Evolutionary conservation across 2,888 invertebrate genomes (phyloP), one percentile per base, ranked within the genome.

Genomic region (Protonemura montana): DNA sequence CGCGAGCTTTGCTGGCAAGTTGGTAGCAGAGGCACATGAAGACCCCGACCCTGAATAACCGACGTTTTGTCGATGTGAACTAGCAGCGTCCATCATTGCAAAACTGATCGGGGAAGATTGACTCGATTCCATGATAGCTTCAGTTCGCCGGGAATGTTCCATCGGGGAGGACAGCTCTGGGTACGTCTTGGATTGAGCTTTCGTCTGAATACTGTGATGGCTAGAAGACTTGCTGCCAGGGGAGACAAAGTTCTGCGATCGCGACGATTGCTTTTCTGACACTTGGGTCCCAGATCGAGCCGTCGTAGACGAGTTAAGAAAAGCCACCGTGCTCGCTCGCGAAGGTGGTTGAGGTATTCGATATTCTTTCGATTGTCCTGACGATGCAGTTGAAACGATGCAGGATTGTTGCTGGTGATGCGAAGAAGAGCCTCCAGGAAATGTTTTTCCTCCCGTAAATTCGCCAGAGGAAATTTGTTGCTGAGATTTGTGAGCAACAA

Each of bases 141-240:
- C 89, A 59, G 87, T 89, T 82, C 87, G 88, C 87, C 90, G 89
- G 87, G 90, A 89, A 25, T 91, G 89, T 30, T 92, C 92, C 3
- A 89, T 89, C 84, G 91, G 91, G 85, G 88, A 91, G 7, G 89
- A 89, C 89, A 95, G 89, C 90, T 96, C 96, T 86, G 95, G 95
- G 91, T 96, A 96, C 89, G 95, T 94, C 92, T 96, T 96, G 89
- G 95, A 93, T 92, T 96, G 95, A 88, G 95, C 95, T 92, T 96
- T 96, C 87, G 95, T 95, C 91, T 95, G 95, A 89, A 95, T 94
- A 87, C 91, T 91, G 89, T 92, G 92, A 81, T 90, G 89, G 7
- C 88, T 82, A 86, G 93, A 92, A 41, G 92, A 91, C 90, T 93
- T 93, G 85, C 90, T 89, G 82, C 88, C 87, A 42, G 86, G 88